A percentile compares a stretch with the other conserved stretches of the same genome.
These are phyloP conservation scores for Tiliqua scincoides DNA, from an alignment of 2,113 vertebrate genomes.

Conservation along the genomic window DNA sequence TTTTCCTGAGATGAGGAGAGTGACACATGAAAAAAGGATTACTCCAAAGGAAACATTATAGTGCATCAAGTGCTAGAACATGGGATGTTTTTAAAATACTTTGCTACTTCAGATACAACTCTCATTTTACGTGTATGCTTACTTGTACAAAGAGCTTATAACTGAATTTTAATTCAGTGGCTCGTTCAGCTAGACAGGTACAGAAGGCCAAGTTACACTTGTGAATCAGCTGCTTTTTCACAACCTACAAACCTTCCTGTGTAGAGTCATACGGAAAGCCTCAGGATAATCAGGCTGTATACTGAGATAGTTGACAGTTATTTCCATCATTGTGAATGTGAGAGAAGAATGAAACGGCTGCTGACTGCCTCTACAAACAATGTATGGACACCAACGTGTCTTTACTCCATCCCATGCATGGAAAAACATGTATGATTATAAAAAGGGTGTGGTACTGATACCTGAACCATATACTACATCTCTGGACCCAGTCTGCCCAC, in stretches of 20 bases:
- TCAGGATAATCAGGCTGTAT: background rate
- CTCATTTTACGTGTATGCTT: background rate
- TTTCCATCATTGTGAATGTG: background rate
- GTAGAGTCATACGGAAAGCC: background rate
- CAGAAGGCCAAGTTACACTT: background rate
- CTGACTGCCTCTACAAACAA: background rate
- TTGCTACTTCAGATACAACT: conserved; percentile 3
- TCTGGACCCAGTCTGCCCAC: background rate
- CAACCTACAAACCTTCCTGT: background rate
- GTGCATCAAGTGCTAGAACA: background rate
- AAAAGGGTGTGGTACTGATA: background rate
- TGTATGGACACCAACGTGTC: background rate
- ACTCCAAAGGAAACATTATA: background rate
- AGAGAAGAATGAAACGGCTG: background rate
- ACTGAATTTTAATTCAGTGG: background rate
- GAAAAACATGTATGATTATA: background rate
- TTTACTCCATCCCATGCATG: background rate
- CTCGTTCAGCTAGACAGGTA: background rate
- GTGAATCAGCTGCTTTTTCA: background rate
- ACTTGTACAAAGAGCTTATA: background rate
- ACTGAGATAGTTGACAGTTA: background rate
- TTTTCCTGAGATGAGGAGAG: conserved; percentile 84
- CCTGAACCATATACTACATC: background rate
- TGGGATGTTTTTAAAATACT: background rate
- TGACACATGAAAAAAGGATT: conserved; percentile 18